Evolutionary conservation across 2,797 vertebrate species (phyloP).

Genomic region (Crossoptilon crossoptilon): DNA sequence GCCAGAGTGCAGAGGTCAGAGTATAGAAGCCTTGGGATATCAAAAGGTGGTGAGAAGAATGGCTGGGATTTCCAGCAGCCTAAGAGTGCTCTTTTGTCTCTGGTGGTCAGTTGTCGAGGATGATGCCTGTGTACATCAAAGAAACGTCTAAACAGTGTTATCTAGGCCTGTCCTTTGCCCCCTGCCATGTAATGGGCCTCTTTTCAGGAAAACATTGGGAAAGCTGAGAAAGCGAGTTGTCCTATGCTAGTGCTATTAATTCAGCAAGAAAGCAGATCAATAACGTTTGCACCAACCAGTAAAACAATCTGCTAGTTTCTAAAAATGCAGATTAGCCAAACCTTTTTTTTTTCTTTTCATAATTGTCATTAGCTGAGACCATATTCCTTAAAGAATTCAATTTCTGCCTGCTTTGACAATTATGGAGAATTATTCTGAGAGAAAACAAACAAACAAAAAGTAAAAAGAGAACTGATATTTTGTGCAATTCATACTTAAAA

Average conservation of each 20-base stretch:
- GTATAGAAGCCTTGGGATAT: conserved; percentile 67
- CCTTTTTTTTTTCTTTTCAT: background rate
- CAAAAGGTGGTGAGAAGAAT: conserved; percentile 79
- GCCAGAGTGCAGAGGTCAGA: conserved; percentile 79
- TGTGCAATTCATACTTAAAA: background rate
- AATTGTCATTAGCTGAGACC: background rate
- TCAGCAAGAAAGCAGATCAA: conserved; percentile 27
- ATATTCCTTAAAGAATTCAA: background rate
- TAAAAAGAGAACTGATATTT: background rate
- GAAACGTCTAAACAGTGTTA: conserved; percentile 87
- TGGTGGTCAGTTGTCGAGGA: conserved; percentile 69
- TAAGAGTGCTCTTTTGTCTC: conserved; percentile 81
- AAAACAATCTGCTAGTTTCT: conserved; percentile 11
- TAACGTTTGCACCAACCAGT: conserved; percentile 31
- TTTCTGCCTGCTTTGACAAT: background rate
- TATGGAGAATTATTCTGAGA: background rate
- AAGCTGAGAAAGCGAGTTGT: conserved; percentile 58
- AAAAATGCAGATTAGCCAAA: conserved; percentile 17
- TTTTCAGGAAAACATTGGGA: conserved; percentile 67
- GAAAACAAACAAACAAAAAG: background rate
- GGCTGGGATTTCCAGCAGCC: conserved; percentile 68
- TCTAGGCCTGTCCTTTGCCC: conserved; percentile 86
- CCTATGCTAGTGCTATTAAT: conserved; percentile 51
- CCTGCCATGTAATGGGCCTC: conserved; percentile 78
- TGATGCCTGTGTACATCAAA: conserved; percentile 88